Percentiles rank a stretch among this genome's conserved stretches.
These are phyloP conservation scores for Xestia c-nigrum DNA, from an alignment of 2,888 invertebrate genomes.

Conservation along the genomic window DNA sequence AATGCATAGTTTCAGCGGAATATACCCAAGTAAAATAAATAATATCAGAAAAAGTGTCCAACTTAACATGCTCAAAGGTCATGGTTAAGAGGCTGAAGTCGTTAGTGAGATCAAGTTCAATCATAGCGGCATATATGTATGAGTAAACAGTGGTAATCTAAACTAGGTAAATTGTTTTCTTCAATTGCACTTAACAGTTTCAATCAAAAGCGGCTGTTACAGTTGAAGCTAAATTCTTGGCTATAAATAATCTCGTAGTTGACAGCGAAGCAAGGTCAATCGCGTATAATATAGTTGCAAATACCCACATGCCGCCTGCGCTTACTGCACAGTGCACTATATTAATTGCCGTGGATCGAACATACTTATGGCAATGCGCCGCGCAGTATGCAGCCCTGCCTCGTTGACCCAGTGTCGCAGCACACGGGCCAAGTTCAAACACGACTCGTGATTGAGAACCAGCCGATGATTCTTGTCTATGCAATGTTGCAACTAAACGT, in stretches of 20 bases:
- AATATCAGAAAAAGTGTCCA: constrained; percentile 5
- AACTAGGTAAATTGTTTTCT: constrained; percentile 46
- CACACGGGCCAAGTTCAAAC: constrained; percentile 84
- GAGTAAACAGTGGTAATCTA: constrained; percentile 31
- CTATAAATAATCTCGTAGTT: constrained; percentile 67
- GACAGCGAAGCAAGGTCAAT: constrained; percentile 63
- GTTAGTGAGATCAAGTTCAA: constrained; percentile 50
- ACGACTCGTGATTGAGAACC: constrained; percentile 71
- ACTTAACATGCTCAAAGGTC: constrained; percentile 25
- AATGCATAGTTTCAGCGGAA: background rate
- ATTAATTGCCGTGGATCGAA: constrained; percentile 75
- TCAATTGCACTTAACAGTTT: constrained; percentile 59
- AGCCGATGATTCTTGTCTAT: constrained; percentile 69
- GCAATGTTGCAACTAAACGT: constrained; percentile 77
- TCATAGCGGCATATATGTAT: constrained; percentile 25
- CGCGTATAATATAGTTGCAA: constrained; percentile 36
- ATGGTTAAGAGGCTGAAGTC: constrained; percentile 42
- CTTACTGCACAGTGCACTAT: constrained; percentile 67
- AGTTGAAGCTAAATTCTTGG: constrained; percentile 66
- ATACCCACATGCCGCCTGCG: constrained; percentile 55
- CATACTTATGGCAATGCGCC: constrained; percentile 70
- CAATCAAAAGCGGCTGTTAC: constrained; percentile 65
- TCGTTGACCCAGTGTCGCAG: constrained; percentile 80
- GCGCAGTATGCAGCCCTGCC: constrained; percentile 66
- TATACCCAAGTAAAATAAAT: background rate